A percentile compares a stretch with the other conserved stretches of the same genome.
Evolutionary conservation across 2,797 vertebrate species (phyloP).

Genomic region (Orestias chungarensis): DNA sequence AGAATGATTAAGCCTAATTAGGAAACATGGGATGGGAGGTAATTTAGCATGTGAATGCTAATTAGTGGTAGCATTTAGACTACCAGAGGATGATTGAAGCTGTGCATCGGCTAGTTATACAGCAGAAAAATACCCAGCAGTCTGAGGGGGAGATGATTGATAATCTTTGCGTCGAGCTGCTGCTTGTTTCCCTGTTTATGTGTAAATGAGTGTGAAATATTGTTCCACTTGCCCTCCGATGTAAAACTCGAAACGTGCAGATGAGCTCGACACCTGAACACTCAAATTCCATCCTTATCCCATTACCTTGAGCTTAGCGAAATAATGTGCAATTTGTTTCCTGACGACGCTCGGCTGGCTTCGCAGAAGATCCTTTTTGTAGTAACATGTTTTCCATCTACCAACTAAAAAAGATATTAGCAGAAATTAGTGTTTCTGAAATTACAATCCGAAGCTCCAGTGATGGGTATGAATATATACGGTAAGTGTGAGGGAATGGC

Average conservation of each 20-base stretch:
- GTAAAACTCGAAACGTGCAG: slow-evolving; percentile 63
- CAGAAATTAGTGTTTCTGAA: slow-evolving; percentile 6
- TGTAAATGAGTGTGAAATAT: slow-evolving; percentile 38
- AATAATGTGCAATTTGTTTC: slow-evolving; percentile 62
- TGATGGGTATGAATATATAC: slow-evolving; percentile 12
- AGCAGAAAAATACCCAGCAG: slow-evolving; percentile 57
- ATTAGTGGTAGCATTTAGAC: slow-evolving; percentile 82
- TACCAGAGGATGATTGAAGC: slow-evolving; percentile 76
- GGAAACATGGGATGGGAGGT: slow-evolving; percentile 81
- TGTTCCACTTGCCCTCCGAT: slow-evolving; percentile 41
- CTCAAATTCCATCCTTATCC: slow-evolving; percentile 69
- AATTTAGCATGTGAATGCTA: slow-evolving; percentile 83
- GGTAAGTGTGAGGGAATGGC: background rate
- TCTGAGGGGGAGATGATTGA: slow-evolving; percentile 72
- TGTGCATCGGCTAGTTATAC: slow-evolving; percentile 69
- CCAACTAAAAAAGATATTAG: slow-evolving; percentile 2
- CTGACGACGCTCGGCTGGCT: slow-evolving; percentile 35
- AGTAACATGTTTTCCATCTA: background rate
- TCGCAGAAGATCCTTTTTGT: slow-evolving; percentile 4
- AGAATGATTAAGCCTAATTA: slow-evolving; percentile 79
- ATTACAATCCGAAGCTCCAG: slow-evolving; percentile 1
- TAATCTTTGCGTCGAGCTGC: slow-evolving; percentile 48
- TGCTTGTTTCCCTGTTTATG: slow-evolving; percentile 54
- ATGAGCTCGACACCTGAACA: slow-evolving; percentile 71
- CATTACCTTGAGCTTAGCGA: slow-evolving; percentile 58